phyloP scores from a whole-genome alignment of 2,888 invertebrate species.

The Amblyjoppa fuscipennis region DNA sequence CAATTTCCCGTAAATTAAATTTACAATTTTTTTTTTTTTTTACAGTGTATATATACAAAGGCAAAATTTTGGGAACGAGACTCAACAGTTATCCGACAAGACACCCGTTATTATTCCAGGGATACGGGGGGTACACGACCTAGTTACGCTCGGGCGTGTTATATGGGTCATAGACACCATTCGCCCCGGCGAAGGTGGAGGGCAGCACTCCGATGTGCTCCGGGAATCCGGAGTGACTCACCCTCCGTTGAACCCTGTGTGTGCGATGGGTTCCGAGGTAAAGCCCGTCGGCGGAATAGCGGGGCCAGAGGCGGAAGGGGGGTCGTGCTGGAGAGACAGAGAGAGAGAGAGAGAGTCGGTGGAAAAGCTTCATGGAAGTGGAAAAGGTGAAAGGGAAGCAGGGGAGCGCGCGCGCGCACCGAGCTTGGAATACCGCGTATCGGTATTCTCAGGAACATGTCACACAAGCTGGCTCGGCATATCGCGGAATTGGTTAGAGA shows the following conservation, averaged over 20 bases:
- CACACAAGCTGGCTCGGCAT: slow-evolving; percentile 25
- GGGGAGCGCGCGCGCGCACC: slow-evolving; percentile 17
- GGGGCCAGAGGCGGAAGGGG: slow-evolving; percentile 14
- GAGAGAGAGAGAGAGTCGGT: slow-evolving; percentile 18
- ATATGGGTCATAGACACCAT: slow-evolving; percentile 84
- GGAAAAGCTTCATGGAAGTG: slow-evolving; percentile 38
- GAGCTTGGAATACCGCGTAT: slow-evolving; percentile 44
- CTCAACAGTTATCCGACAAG: slow-evolving; percentile 43
- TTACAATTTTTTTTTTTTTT: too few species aligned
- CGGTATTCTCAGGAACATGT: slow-evolving; percentile 55
- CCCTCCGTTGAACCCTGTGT: slow-evolving; percentile 58
- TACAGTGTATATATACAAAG: too few species aligned
- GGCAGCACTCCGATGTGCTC: slow-evolving; percentile 52
- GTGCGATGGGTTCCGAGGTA: slow-evolving; percentile 54
- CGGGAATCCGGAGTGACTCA: slow-evolving; percentile 66
- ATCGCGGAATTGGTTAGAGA: slow-evolving; percentile 46
- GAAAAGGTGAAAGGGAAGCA: slow-evolving; percentile 5
- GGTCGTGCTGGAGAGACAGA: not conserved
- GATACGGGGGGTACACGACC: slow-evolving; percentile 82
- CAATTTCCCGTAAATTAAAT: too few species aligned
- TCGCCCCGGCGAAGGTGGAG: slow-evolving; percentile 70
- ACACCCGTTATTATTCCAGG: slow-evolving; percentile 84
- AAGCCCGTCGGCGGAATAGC: slow-evolving; percentile 22
- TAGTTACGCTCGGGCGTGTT: slow-evolving; percentile 82
- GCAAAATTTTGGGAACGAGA: not conserved